Percentiles rank a stretch among this genome's conserved stretches.
Evolutionary conservation across 2,113 vertebrate species (phyloP).

Genomic region (Athene cunicularia): DNA sequence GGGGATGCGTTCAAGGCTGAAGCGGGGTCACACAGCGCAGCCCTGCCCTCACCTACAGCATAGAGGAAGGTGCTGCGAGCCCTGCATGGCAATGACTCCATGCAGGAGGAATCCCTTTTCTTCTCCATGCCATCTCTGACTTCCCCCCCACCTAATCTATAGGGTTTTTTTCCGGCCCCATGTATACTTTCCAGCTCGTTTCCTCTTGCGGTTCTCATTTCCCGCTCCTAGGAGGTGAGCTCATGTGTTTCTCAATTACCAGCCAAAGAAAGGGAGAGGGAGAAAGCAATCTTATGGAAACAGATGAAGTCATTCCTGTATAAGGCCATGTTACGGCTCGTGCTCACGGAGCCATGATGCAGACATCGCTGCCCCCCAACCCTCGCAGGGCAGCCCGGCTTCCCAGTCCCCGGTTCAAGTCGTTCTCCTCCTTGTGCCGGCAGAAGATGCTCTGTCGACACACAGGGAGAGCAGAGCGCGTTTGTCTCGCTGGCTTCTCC

Average conservation of each 20-base stretch:
- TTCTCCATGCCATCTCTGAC: slow-evolving; percentile 20
- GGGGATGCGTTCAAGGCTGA: neutral
- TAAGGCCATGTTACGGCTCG: slow-evolving; percentile 28
- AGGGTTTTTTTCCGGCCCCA: slow-evolving; percentile 23
- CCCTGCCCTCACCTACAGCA: neutral
- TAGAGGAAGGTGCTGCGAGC: neutral
- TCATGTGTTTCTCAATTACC: slow-evolving; percentile 72
- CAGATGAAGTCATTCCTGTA: slow-evolving; percentile 70
- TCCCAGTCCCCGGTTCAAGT: neutral
- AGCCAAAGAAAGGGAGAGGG: slow-evolving; percentile 60
- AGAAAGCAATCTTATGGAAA: slow-evolving; percentile 70
- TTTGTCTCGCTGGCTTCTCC: neutral
- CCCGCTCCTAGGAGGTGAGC: slow-evolving; percentile 72
- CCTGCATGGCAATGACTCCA: neutral
- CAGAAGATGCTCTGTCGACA: neutral
- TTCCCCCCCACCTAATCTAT: slow-evolving; percentile 23
- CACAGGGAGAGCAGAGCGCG: fast-evolving
- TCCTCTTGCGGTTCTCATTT: slow-evolving; percentile 70
- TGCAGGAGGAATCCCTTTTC: slow-evolving; percentile 29
- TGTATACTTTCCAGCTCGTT: slow-evolving; percentile 69
- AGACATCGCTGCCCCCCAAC: neutral
- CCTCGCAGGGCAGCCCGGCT: neutral
- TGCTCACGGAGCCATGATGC: neutral
- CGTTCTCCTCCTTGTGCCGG: neutral
- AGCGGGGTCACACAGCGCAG: neutral